phyloP scores from a whole-genome alignment of 2,888 invertebrate genomes.

The Xanthorhoe designata region DNA sequence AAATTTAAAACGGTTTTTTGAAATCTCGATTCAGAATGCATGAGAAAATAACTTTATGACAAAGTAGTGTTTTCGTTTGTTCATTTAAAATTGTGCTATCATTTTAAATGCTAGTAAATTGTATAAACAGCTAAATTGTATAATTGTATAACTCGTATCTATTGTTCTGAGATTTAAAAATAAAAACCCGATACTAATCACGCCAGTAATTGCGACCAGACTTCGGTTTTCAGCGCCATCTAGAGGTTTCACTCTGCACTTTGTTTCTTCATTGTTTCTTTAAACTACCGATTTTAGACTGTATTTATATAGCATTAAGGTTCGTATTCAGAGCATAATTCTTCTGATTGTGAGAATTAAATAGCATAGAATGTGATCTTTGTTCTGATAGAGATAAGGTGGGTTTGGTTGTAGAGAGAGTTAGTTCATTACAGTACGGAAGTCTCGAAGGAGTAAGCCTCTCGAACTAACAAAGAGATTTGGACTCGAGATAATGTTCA shows the following conservation, averaged over 20 bases:
- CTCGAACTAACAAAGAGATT: constrained; percentile 40
- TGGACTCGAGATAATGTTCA: constrained; percentile 37
- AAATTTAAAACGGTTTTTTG: too few species aligned
- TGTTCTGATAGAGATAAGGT: background rate
- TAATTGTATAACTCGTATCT: background rate
- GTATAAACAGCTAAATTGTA: background rate
- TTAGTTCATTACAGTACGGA: constrained; percentile 22
- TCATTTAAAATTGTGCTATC: too few species aligned
- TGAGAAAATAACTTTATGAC: too few species aligned
- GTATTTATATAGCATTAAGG: background rate
- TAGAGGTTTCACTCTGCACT: constrained; percentile 18
- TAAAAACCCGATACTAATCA: constrained; percentile 14
- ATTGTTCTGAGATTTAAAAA: constrained; percentile 3
- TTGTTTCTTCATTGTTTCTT: background rate
- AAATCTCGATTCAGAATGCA: too few species aligned
- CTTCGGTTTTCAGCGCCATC: constrained; percentile 13
- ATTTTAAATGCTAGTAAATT: background rate
- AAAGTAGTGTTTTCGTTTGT: too few species aligned
- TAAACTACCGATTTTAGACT: background rate
- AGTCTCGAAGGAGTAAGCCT: constrained; percentile 30
- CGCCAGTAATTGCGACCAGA: constrained; percentile 19
- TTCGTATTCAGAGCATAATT: background rate
- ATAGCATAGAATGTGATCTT: background rate
- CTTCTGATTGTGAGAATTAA: background rate
- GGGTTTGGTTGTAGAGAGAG: background rate